Base-by-base conservation (phyloP, 2,888 invertebrate species). In the Clivina fossor region DNA sequence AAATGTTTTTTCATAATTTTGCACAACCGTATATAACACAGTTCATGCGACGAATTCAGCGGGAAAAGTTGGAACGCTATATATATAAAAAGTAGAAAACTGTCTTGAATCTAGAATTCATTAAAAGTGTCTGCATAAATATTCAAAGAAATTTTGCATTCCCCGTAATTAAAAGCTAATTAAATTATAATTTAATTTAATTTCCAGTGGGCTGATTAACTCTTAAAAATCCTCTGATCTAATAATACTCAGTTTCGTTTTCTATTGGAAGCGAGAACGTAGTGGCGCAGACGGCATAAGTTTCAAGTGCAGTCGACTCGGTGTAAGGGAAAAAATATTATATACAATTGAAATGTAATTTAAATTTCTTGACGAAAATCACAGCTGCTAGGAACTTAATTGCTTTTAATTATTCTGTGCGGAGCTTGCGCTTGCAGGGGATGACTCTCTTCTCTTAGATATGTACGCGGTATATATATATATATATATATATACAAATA, bases 221-320 rank as follows among this genome's bases (percentile, higher is more conserved):
- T 53, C 37, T 44, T 53, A 44, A 53, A 44, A 53, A 53, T 53
- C 30, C 43, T 53, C 26, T 44, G 53, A 53, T 53, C 44, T 53
- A 53, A 53, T 53, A 53, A 53, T 35, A 26, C 53, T 53, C 44
- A 33, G 13, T 47, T 35, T 20, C 47, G 15, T 13, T 24, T 24
- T 24, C 9, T 26, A 11, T 43, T 13, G 22, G 15, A 11, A 15
- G 8, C 26, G 40, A 16, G 19, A 20, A 11, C 22, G 11, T 2
- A 4, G n/a, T 2, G 2, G 30, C 30, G 11, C 30, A 9, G n/a
- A 5, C 26, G 26, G 26, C 26, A 7, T 8, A 9, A 4, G 4
- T 30, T 30, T 30, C 30, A 30, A 30, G n/a, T 13, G 11, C n/a
- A 2, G 30, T 11, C 9, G 9, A 30, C 30, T 30, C 13, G 11